Percentiles rank a stretch among this genome's conserved stretches.
phyloP scores from a whole-genome alignment of 1,140 invertebrate species.

The Gonatopus flavifemur region DNA sequence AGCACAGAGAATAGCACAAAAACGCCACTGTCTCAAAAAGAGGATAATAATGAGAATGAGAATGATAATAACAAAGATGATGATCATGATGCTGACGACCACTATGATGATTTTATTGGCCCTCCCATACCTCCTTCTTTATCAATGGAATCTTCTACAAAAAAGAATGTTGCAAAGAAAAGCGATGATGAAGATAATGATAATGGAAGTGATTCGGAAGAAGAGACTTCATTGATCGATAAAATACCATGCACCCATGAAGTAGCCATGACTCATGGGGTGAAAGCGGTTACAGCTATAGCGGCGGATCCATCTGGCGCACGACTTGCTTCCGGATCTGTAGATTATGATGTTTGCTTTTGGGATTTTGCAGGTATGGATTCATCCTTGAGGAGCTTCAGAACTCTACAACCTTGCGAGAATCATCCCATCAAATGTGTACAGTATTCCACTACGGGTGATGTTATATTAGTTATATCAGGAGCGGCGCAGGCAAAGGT shows the following conservation, averaged over 20 bases:
- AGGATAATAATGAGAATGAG: constrained; percentile 22
- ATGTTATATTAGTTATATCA: constrained; percentile 91
- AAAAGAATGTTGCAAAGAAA: constrained; percentile 17
- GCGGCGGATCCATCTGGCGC: constrained; percentile 91
- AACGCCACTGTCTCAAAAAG: constrained; percentile 37
- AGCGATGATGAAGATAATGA: constrained; percentile 35
- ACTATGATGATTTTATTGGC: constrained; percentile 63
- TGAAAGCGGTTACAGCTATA: constrained; percentile 83
- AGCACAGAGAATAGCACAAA: constrained; percentile 38
- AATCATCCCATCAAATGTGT: constrained; percentile 91
- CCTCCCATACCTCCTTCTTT: constrained; percentile 60
- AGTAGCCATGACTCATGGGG: constrained; percentile 82
- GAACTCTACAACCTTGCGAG: constrained; percentile 91
- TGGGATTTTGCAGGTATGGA: constrained; percentile 99
- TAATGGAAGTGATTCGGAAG: constrained; percentile 56
- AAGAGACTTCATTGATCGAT: constrained; percentile 57
- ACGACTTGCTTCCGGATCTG: constrained; percentile 86
- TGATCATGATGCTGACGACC: constrained; percentile 38
- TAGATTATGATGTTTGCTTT: constrained; percentile 94
- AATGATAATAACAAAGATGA: constrained; percentile 46
- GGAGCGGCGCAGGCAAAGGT: constrained; percentile 92
- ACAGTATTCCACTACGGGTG: constrained; percentile 87
- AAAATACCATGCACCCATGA: constrained; percentile 81
- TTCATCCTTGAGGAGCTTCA: constrained; percentile 82
- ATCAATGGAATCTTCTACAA: constrained; percentile 7